Conservation (phyloP, 2,113 vertebrate genomes). For the Ardeotis arabs region DNA sequence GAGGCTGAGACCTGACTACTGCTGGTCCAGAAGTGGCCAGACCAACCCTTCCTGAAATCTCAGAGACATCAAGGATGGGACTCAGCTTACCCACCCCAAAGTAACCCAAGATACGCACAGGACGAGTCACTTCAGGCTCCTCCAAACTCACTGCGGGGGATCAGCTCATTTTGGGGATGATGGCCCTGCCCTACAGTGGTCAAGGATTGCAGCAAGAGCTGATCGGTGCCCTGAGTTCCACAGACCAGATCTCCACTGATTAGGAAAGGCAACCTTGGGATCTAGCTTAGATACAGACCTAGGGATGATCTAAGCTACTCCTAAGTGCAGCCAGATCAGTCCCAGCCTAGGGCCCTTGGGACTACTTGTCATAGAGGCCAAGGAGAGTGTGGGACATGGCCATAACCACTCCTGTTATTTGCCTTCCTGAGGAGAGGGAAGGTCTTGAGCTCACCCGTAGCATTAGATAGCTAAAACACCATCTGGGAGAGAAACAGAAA, state of each 20-base stretch:
- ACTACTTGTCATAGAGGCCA: neutral
- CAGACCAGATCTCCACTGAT: neutral
- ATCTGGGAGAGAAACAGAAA: neutral
- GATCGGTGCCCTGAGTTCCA: neutral
- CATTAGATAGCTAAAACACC: neutral
- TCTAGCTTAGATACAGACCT: neutral
- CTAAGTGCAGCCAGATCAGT: neutral
- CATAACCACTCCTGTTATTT: neutral
- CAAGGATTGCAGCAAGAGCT: neutral
- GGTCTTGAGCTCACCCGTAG: neutral
- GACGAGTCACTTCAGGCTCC: neutral
- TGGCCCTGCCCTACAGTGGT: neutral
- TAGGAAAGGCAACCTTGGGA: neutral
- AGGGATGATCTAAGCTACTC: neutral
- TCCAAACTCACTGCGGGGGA: neutral
- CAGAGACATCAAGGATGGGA: neutral
- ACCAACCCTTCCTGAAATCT: neutral
- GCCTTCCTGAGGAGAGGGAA: neutral
- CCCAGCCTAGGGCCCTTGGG: neutral
- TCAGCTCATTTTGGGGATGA: rapidly evolving
- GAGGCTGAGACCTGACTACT: neutral
- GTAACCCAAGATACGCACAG: rapidly evolving
- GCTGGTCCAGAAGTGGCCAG: neutral
- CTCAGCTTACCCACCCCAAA: neutral
- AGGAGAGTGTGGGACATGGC: neutral